A percentile compares a stretch with the other conserved stretches of the same genome.
Evolutionary conservation across 2,888 invertebrate genomes (phyloP).

Genomic region (Phrixothrix hirtus): DNA sequence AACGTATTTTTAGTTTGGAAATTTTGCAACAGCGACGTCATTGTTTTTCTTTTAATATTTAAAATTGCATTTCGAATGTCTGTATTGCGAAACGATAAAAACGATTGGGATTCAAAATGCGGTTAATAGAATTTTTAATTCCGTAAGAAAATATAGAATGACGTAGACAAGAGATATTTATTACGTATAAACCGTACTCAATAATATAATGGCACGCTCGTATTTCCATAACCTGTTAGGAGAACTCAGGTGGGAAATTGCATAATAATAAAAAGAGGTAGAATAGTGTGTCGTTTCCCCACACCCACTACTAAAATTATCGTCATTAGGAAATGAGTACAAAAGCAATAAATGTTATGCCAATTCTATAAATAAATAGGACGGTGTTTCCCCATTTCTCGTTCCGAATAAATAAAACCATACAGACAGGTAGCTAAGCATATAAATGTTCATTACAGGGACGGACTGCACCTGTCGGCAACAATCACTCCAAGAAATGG

Average conservation of each 20-base stretch:
- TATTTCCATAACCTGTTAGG: not conserved
- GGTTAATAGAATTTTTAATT: not conserved
- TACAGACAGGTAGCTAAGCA: slow-evolving; percentile 8
- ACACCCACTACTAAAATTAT: slow-evolving; percentile 3
- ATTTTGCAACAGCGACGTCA: too few species aligned
- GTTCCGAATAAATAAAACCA: slow-evolving; percentile 3
- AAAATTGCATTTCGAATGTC: too few species aligned
- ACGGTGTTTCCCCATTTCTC: slow-evolving; percentile 8
- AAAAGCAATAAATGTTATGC: not conserved
- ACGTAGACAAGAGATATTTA: not conserved
- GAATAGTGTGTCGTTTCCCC: not conserved
- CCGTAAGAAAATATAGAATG: not conserved
- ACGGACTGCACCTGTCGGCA: slow-evolving; percentile 7
- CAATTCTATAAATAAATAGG: slow-evolving; percentile 5
- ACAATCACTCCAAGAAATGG: not conserved
- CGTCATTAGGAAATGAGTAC: not conserved
- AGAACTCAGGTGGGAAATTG: not conserved
- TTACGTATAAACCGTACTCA: not conserved
- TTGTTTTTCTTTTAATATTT: too few species aligned
- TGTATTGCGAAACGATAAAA: too few species aligned
- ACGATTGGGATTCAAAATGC: too few species aligned
- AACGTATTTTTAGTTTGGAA: too few species aligned
- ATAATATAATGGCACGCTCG: not conserved
- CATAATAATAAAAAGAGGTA: slow-evolving; percentile 5
- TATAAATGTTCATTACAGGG: slow-evolving; percentile 12